phyloP scores from a whole-genome alignment of 30 jellyfish, hydroid and myxozoan genomes.

The Cassiopea xamachana region DNA sequence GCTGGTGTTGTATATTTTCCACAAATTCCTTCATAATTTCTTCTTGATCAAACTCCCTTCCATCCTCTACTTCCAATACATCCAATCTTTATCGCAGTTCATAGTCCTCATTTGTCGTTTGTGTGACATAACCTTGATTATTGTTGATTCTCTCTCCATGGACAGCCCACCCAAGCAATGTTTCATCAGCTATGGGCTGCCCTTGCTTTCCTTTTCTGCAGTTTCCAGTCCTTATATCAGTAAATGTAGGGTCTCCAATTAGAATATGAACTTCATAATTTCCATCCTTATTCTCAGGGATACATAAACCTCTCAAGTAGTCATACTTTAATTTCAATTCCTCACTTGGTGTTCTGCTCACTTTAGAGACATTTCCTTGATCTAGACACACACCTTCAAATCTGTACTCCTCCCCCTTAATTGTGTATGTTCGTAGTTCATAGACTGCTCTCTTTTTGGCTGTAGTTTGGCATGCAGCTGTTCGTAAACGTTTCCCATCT shows the following conservation, averaged over 20 bases:
- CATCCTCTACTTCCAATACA: slow-evolving; percentile 40
- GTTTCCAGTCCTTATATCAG: slow-evolving; percentile 63
- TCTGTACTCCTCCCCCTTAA: slow-evolving; percentile 36
- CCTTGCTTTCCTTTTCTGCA: slow-evolving; percentile 38
- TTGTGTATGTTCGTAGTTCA: slow-evolving; percentile 20
- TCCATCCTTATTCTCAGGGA: slow-evolving; percentile 67
- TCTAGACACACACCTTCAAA: slow-evolving; percentile 47
- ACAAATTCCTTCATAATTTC: slow-evolving; percentile 43
- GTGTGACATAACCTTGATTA: slow-evolving; percentile 44
- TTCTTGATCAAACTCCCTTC: slow-evolving; percentile 60
- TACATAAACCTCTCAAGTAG: slow-evolving; percentile 46
- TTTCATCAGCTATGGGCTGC: slow-evolving; percentile 66
- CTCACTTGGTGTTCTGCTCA: slow-evolving; percentile 38
- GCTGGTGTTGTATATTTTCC: slow-evolving; percentile 24
- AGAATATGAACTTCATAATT: slow-evolving; percentile 38
- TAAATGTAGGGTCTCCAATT: slow-evolving; percentile 64
- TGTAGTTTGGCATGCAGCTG: slow-evolving; percentile 24
- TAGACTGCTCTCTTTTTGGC: slow-evolving; percentile 40
- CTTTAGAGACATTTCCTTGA: slow-evolving; percentile 39
- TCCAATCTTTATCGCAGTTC: slow-evolving; percentile 38
- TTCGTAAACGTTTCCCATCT: slow-evolving; percentile 65
- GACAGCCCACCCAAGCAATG: slow-evolving; percentile 67
- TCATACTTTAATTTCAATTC: slow-evolving; percentile 38
- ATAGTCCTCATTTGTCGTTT: slow-evolving; percentile 49
- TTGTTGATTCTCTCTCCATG: slow-evolving; percentile 32